Base-by-base conservation (phyloP, 2,797 vertebrate species). In the Fistularia commersonii region DNA sequence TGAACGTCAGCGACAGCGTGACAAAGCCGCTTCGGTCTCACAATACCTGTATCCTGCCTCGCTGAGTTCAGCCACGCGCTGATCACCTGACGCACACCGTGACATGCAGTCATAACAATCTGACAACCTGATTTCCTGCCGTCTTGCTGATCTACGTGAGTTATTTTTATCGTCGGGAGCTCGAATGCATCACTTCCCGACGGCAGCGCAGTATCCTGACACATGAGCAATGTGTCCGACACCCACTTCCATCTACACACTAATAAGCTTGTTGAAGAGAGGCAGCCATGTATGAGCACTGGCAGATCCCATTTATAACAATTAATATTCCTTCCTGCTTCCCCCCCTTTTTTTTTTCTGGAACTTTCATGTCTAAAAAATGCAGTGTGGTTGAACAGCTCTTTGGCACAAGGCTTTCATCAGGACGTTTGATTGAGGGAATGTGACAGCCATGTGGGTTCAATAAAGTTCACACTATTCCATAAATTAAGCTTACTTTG, bases 131-230 rank as follows among this genome's bases (percentile, higher is more conserved):
- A 69, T 80, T 77, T 75, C 66, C 65, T 69, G 64, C 41, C 72
- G 68, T 72, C 58, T 66, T 68, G 51, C 76, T 81, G 57, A 72
- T 78, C 61, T 58, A 11, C 48, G 39, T 32, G 57, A 76, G 76
- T 70, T 79, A 79, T 85, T 82, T 83, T 81, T 76, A 74, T 79
- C 71, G 51, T 61, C 74, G 23, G 65, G 66, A 54, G 59, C 71
- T 62, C 51, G 69, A 67, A 65, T 77, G 65, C 74, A 83, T 84
- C 66, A 85, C 74, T 89, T 90, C 83, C 83, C 83, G 64, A 48
- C 48, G 82, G 78, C 79, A 83, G 76, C 77, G 64, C 83, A 57
- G 71, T 74, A 83, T 89, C 85, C 87, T 88, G 84, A 74, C 78
- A 78, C 57, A 55, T 32, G 44, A 82, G 76, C 55, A 57, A 48